Conservation (phyloP, 2,888 invertebrate genomes). For the Drosophila parthenogenetica region DNA sequence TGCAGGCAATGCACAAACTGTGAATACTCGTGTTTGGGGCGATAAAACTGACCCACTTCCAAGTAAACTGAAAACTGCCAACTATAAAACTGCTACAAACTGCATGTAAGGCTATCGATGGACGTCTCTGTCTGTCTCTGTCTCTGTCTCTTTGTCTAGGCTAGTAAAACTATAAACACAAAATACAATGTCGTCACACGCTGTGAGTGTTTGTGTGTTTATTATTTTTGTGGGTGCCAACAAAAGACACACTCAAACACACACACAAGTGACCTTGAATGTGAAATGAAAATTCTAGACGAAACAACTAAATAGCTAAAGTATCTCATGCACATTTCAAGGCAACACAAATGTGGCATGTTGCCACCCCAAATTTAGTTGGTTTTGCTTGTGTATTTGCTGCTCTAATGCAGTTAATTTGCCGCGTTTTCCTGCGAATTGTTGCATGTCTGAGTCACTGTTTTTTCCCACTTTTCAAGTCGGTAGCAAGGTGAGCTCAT, state of each 20-base stretch:
- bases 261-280: conserved; percentile 54
- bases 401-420: conserved; percentile 50
- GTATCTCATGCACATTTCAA: conserved; percentile 15
- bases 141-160: conserved; percentile 41
- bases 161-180: conserved; percentile 39
- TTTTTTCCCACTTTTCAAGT: neutral
- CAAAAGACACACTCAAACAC: conserved; percentile 21
- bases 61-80: conserved; percentile 7
- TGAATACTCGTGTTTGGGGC: conserved; percentile 39
- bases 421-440: conserved; percentile 45
- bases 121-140: conserved; percentile 2
- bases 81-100: conserved; percentile 14
- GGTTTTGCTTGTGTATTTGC: neutral
- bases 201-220: neutral
- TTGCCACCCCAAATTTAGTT: conserved; percentile 33
- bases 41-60: conserved; percentile 80
- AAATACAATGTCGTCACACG: conserved; percentile 24
- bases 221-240: conserved; percentile 7
- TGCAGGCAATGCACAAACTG: conserved; percentile 22
- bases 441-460: conserved; percentile 68
- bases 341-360: conserved; percentile 48
- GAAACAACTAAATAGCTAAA: conserved; percentile 29
- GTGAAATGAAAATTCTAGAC: conserved; percentile 65
- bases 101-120: conserved; percentile 50
- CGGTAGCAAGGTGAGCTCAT: conserved; percentile 46